A percentile compares a stretch with the other conserved stretches of the same genome.
These are phyloP conservation scores for Empis stercorea DNA, from an alignment of 2,888 invertebrate species.

Conservation along the genomic window DNA sequence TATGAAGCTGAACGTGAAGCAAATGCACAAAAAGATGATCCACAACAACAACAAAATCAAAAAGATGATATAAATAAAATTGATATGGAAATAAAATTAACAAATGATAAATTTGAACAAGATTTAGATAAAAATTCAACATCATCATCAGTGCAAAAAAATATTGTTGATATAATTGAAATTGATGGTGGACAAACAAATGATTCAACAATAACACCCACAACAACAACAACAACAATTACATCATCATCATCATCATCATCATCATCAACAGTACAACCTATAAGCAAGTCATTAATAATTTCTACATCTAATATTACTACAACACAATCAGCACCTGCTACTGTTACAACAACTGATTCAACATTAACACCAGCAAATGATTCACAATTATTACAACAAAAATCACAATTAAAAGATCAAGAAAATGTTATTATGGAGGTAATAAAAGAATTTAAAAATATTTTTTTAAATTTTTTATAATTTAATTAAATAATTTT, in stretches of 20 bases:
- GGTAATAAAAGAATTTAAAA: constrained; percentile 15
- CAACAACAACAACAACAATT: constrained; percentile 23
- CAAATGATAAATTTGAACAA: background rate
- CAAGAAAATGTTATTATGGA: constrained; percentile 21
- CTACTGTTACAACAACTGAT: too few species aligned
- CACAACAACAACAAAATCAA: background rate
- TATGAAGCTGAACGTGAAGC: constrained; percentile 54
- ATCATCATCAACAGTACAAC: constrained; percentile 24
- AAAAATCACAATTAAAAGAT: constrained; percentile 10
- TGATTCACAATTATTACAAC: too few species aligned
- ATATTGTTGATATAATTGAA: background rate
- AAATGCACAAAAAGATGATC: constrained; percentile 4
- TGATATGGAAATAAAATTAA: background rate
- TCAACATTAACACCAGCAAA: too few species aligned
- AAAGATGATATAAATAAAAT: constrained; percentile 8
- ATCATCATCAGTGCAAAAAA: too few species aligned
- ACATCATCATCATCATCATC: too few species aligned
- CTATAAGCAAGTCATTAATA: background rate
- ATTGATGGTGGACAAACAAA: background rate
- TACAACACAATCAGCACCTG: too few species aligned
- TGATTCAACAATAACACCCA: too few species aligned
- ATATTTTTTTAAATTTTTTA: background rate
- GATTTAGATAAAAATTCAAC: background rate
- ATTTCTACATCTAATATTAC: too few species aligned
- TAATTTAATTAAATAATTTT: constrained; percentile 3